Conservation (phyloP, 2,113 vertebrate species). For the Brachirus orientalis region DNA sequence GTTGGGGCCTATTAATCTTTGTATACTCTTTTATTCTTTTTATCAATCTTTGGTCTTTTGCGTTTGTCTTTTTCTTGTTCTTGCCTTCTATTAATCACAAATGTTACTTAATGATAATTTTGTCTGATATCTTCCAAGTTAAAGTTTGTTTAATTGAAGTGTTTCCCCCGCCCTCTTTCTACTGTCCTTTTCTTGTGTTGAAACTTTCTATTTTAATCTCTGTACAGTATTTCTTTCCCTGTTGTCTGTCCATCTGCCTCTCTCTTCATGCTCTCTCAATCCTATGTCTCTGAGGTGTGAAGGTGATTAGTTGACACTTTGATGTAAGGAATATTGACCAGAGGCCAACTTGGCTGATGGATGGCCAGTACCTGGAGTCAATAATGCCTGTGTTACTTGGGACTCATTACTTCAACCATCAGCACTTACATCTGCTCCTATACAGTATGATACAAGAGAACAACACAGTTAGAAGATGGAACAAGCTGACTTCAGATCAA, state of each 20-base stretch:
- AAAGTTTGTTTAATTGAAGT: conserved; percentile 14
- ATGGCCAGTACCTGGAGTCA: conserved; percentile 57
- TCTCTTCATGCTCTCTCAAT: conserved; percentile 13
- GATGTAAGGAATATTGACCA: conserved; percentile 76
- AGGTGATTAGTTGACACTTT: conserved; percentile 78
- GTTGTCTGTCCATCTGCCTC: neutral
- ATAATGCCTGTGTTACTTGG: conserved; percentile 58
- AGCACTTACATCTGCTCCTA: conserved; percentile 14
- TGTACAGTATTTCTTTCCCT: neutral
- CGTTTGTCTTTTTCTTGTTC: conserved; percentile 7
- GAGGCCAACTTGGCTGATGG: conserved; percentile 69
- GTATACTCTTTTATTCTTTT: conserved; percentile 10
- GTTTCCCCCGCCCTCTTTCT: neutral
- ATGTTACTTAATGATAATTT: conserved; percentile 37
- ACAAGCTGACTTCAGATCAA: conserved; percentile 9
- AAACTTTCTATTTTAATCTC: conserved; percentile 3
- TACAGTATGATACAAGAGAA: conserved; percentile 3
- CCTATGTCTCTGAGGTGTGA: conserved; percentile 52
- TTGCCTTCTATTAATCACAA: conserved; percentile 15
- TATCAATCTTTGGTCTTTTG: neutral
- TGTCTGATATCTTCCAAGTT: neutral
- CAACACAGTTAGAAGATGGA: conserved; percentile 1
- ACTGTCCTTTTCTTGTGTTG: neutral
- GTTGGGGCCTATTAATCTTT: conserved; percentile 5
- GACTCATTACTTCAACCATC: conserved; percentile 46